These are phyloP conservation scores for Chlorospingus semifuscus DNA, from an alignment of 2,797 vertebrate species.

Conservation along the genomic window DNA sequence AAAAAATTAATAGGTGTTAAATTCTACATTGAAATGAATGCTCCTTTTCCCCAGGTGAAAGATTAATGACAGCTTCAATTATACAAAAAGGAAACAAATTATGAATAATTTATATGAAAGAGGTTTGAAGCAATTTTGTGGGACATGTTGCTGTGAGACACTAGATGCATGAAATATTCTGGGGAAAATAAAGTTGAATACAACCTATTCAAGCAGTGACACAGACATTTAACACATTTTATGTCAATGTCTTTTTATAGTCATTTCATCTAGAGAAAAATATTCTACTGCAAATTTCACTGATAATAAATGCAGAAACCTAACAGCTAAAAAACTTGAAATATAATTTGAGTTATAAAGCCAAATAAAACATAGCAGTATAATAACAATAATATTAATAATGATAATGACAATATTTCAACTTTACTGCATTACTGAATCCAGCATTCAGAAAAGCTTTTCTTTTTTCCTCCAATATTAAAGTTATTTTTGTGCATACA, in stretches of 20 bases:
- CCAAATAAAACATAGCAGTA: neutral
- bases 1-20: neutral
- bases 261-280: neutral
- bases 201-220: neutral
- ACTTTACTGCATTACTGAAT: neutral
- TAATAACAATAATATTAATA: neutral
- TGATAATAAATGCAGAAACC: neutral
- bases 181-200: neutral
- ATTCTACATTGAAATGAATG: neutral
- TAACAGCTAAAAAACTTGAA: neutral
- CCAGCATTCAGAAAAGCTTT: neutral
- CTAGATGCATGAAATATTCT: neutral
- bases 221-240: neutral
- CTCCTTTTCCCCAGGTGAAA: neutral
- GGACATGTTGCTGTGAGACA: neutral
- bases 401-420: neutral
- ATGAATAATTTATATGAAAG: neutral
- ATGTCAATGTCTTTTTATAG: neutral
- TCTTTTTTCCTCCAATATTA: neutral
- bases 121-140: neutral
- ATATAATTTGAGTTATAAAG: neutral
- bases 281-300: neutral
- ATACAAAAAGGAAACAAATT: neutral
- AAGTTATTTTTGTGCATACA: neutral
- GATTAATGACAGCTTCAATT: neutral